Conservation (phyloP, 2,113 vertebrate genomes). For the Willisornis vidua region DNA sequence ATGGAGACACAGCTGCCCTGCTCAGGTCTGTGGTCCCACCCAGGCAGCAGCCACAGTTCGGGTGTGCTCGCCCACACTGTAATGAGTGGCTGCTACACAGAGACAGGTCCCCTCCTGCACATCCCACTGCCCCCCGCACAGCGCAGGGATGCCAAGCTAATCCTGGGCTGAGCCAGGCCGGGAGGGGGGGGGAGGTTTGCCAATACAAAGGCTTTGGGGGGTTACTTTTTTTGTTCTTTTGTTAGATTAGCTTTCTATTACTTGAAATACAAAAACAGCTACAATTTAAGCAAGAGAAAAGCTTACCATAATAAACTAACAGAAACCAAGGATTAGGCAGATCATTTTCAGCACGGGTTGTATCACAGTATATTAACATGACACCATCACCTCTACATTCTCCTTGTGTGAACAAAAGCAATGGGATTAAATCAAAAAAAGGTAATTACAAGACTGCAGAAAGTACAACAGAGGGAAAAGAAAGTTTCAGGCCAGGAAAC, state of each 20-base stretch:
- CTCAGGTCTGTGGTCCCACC: not conserved
- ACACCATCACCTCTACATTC: not conserved
- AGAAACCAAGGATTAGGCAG: not conserved
- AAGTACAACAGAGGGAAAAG: not conserved
- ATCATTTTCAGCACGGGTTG: not conserved
- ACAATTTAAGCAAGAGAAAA: not conserved
- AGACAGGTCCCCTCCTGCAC: not conserved
- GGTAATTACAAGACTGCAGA: not conserved
- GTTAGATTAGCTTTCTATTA: not conserved
- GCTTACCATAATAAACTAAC: not conserved
- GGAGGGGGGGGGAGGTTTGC: not conserved
- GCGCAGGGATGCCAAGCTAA: not conserved
- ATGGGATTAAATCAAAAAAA: not conserved
- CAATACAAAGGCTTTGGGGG: not conserved
- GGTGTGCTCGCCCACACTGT: fast-evolving
- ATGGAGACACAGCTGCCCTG: not conserved
- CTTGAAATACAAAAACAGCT: not conserved
- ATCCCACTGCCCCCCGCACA: not conserved
- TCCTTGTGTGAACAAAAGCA: not conserved
- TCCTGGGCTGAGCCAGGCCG: not conserved
- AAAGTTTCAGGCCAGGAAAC: not conserved
- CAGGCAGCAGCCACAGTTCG: fast-evolving
- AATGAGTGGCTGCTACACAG: not conserved
- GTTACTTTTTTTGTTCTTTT: not conserved
- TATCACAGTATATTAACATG: not conserved